Percentiles rank a stretch among this genome's conserved stretches.
These are phyloP conservation scores for Tholera decimalis DNA, from an alignment of 2,888 invertebrate species.

Conservation along the genomic window DNA sequence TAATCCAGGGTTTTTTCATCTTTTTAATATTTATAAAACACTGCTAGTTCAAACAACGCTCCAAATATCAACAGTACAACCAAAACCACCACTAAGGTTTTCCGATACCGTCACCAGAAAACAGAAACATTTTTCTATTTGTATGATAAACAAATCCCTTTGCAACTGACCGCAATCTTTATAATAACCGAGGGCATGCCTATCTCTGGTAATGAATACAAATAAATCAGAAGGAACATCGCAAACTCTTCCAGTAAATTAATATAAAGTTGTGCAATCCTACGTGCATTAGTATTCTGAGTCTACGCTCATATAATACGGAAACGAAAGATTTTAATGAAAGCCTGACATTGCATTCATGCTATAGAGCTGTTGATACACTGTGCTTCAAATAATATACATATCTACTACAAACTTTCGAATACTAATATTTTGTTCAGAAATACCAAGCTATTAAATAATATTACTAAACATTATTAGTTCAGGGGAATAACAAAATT, in stretches of 20 bases:
- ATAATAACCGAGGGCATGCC: conserved; percentile 65
- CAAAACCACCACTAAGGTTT: conserved; percentile 34
- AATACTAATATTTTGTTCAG: not conserved
- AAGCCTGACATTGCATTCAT: conserved; percentile 76
- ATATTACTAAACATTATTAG: not conserved
- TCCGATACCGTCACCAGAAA: conserved; percentile 47
- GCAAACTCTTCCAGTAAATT: conserved; percentile 87
- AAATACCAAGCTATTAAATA: not conserved
- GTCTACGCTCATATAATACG: conserved; percentile 85
- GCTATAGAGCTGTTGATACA: conserved; percentile 71
- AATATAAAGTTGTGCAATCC: conserved; percentile 89
- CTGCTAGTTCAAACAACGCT: not conserved
- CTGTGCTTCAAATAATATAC: not conserved
- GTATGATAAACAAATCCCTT: conserved; percentile 74
- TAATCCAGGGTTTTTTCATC: too few relatives aligned
- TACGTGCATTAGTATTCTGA: conserved; percentile 87
- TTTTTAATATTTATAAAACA: too few relatives aligned
- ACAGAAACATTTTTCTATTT: conserved; percentile 71
- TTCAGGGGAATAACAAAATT: not conserved
- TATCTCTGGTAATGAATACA: conserved; percentile 81
- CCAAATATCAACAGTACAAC: conserved; percentile 1
- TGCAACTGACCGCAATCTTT: conserved; percentile 72
- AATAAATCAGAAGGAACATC: conserved; percentile 85
- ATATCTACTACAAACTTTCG: not conserved
- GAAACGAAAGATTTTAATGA: conserved; percentile 90